phyloP scores from a whole-genome alignment of 2,888 invertebrate genomes.

The Erebia aethiops region DNA sequence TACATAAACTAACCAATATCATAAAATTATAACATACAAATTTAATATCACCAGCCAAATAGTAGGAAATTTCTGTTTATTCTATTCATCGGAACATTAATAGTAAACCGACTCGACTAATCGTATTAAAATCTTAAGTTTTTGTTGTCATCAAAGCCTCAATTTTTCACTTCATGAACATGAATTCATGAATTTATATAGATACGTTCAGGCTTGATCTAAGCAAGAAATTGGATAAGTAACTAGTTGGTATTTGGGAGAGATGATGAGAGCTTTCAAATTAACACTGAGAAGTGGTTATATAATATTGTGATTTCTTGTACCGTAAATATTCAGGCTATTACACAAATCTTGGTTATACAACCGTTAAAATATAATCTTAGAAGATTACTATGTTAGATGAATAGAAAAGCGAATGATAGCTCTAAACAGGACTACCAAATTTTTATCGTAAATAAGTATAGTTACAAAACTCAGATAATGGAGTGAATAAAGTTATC shows the following conservation, averaged over 20 bases:
- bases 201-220: slow-evolving; percentile 3
- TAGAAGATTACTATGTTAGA: background rate
- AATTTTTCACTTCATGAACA: slow-evolving; percentile 26
- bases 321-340: background rate
- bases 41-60: background rate
- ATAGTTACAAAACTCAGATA: too few species aligned
- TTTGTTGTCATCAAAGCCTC: slow-evolving; percentile 30
- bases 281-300: background rate
- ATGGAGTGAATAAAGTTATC: too few species aligned
- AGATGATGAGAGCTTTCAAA: slow-evolving; percentile 23
- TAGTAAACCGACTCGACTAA: too few species aligned
- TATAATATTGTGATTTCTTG: background rate
- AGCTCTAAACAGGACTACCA: too few species aligned
- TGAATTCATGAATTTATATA: slow-evolving; percentile 24
- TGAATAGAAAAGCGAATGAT: too few species aligned
- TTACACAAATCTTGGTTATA: background rate
- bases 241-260: slow-evolving; percentile 9
- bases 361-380: background rate
- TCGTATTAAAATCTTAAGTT: too few species aligned
- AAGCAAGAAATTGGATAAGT: slow-evolving; percentile 12
- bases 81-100: slow-evolving; percentile 17
- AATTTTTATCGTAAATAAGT: too few species aligned
- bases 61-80: slow-evolving; percentile 7
- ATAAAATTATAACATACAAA: too few species aligned
- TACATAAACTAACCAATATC: too few species aligned